Conservation (phyloP, 2,888 invertebrate species). For the Tetranychus piercei region DNA sequence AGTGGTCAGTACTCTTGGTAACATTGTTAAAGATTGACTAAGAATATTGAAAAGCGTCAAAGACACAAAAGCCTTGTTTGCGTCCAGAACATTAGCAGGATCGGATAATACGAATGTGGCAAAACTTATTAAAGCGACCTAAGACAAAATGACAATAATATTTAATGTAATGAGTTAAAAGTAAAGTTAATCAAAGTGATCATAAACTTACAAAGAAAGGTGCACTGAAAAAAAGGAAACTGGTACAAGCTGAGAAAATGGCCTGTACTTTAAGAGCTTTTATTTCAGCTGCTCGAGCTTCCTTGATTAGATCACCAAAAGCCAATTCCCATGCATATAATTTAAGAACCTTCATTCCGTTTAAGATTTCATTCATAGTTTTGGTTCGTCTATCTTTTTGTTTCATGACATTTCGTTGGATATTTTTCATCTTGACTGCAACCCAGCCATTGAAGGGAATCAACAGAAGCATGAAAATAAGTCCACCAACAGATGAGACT, state of each 20-base stretch:
- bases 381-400: constrained; percentile 81
- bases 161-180: constrained; percentile 20
- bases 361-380: constrained; percentile 76
- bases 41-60: constrained; percentile 34
- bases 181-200: neutral
- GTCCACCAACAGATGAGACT: constrained; percentile 36
- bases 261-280: constrained; percentile 48
- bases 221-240: neutral
- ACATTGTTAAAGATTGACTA: constrained; percentile 25
- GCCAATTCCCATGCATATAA: constrained; percentile 87
- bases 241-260: neutral
- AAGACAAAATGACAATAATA: constrained; percentile 24
- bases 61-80: constrained; percentile 33
- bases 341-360: constrained; percentile 77
- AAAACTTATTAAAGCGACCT: constrained; percentile 23
- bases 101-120: constrained; percentile 17
- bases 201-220: neutral
- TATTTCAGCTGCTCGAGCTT: constrained; percentile 70
- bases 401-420: constrained; percentile 53
- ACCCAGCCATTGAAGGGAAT: constrained; percentile 33
- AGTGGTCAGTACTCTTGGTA: constrained; percentile 21
- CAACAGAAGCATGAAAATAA: constrained; percentile 36
- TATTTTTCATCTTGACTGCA: constrained; percentile 33
- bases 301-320: constrained; percentile 65
- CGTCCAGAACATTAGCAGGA: constrained; percentile 23